Percentiles rank a stretch among this genome's conserved stretches.
These are phyloP conservation scores for Keiferia lycopersicella DNA, from an alignment of 2,888 invertebrate genomes.

Conservation along the genomic window DNA sequence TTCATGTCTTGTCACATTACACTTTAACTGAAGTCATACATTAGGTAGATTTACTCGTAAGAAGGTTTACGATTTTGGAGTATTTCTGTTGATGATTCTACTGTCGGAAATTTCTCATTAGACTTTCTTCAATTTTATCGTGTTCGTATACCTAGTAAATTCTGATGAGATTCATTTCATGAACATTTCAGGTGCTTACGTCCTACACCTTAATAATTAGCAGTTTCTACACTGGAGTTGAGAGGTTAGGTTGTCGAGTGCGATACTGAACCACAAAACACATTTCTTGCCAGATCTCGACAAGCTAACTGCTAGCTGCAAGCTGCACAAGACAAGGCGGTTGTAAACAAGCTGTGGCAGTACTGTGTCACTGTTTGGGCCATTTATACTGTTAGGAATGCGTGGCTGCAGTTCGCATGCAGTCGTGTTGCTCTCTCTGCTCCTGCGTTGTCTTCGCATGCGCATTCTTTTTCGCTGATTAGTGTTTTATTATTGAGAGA, in stretches of 20 bases:
- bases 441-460: background rate
- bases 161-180: too few relatives aligned
- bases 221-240: too few relatives aligned
- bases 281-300: too few relatives aligned
- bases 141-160: too few relatives aligned
- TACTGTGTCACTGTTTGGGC: conserved; percentile 36
- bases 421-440: background rate
- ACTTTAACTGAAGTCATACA: background rate
- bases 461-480: background rate
- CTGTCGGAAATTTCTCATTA: too few relatives aligned
- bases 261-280: too few relatives aligned
- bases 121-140: too few relatives aligned
- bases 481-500: background rate
- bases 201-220: too few relatives aligned
- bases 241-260: too few relatives aligned
- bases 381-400: conserved; percentile 41
- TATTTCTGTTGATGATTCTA: background rate
- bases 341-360: conserved; percentile 32
- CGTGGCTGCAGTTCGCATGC: background rate
- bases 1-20: background rate
- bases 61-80: background rate
- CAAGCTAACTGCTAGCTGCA: background rate
- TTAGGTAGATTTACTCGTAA: background rate
- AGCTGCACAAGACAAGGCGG: conserved; percentile 29
- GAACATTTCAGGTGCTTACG: too few relatives aligned